Base-by-base conservation (phyloP, 2,113 vertebrate genomes). In the Athene cunicularia region DNA sequence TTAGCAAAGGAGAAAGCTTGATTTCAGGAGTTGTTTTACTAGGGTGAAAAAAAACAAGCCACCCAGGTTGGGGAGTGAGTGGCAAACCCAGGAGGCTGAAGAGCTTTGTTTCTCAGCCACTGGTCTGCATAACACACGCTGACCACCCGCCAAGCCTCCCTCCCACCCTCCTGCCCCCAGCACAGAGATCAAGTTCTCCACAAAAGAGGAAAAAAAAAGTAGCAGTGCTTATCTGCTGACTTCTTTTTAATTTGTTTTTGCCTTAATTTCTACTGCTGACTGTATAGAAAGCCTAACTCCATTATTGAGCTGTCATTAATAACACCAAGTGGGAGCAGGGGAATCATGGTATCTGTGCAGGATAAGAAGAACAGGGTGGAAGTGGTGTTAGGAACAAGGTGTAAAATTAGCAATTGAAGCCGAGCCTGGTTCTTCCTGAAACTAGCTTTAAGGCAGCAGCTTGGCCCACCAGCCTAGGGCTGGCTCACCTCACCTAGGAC, bases 331-430 rank as follows among this genome's bases (percentile, higher is more conserved):
- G n/a, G n/a, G 43, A 95, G 43, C 43, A 15, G 26, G 9, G 11
- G 28, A 87, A 73, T 41, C 0, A 0, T 45, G 1, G 1, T 55
- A 71, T 7, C 17, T 19, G 26, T 24, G 45, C 9, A 12, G 13
- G 18, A 27, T 41, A 64, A 58, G 63, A 73, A 64, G 32, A 84
- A 53, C 0, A 0, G 14, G 14, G 19, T 49, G 39, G 30, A 87
- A 90, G 24, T 18, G 5, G 30, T 67, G 33, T 53, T n/a, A 66
- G 52, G 8, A 90, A 20, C 53, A 77, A 95, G 27, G 16, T 49
- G 30, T 80, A 73, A 70, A 84, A 84, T 55, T 2, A 74, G 26
- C 50, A 59, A 11, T 0, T 9, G 71, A 72, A 62, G 39, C 20
- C 52, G 50, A 81, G 6, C 11, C 41, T 89, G 59, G 8, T 9